phyloP scores from a whole-genome alignment of 2,888 invertebrate species.

The Trachelus tabidus region DNA sequence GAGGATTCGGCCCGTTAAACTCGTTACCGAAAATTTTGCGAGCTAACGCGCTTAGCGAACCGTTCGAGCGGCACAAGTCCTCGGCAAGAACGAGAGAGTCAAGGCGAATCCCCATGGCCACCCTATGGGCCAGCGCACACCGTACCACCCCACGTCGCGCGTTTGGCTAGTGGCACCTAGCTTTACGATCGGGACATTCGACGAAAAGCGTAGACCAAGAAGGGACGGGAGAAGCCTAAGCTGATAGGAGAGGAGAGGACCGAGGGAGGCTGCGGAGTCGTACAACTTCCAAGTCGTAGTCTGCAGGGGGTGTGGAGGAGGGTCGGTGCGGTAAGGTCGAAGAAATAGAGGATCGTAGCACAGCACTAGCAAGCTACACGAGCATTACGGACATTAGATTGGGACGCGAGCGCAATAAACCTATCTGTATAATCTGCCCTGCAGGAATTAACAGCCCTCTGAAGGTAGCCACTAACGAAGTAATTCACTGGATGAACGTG shows the following conservation, averaged over 20 bases:
- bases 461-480: conserved; percentile 67
- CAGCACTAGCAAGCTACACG: conserved; percentile 47
- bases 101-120: background rate
- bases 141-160: background rate
- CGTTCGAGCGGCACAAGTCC: conserved; percentile 21
- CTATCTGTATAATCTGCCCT: conserved; percentile 67
- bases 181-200: background rate
- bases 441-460: conserved; percentile 67
- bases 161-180: background rate
- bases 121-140: background rate
- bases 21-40: conserved; percentile 55
- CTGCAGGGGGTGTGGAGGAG: background rate
- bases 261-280: background rate
- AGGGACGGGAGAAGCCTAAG: conserved; percentile 33
- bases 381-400: conserved; percentile 66
- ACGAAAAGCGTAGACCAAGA: conserved; percentile 16
- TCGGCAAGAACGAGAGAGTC: background rate
- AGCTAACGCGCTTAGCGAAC: conserved; percentile 47
- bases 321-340: background rate
- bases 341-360: conserved; percentile 1
- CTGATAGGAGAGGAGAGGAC: conserved; percentile 21
- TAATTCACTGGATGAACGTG: conserved; percentile 66
- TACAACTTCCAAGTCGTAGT: background rate
- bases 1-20: conserved; percentile 44
- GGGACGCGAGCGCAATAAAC: conserved; percentile 67